Percentiles rank a stretch among this genome's conserved stretches.
Conservation (phyloP, 2,797 vertebrate genomes). For the Rhinoraja longicauda region DNA sequence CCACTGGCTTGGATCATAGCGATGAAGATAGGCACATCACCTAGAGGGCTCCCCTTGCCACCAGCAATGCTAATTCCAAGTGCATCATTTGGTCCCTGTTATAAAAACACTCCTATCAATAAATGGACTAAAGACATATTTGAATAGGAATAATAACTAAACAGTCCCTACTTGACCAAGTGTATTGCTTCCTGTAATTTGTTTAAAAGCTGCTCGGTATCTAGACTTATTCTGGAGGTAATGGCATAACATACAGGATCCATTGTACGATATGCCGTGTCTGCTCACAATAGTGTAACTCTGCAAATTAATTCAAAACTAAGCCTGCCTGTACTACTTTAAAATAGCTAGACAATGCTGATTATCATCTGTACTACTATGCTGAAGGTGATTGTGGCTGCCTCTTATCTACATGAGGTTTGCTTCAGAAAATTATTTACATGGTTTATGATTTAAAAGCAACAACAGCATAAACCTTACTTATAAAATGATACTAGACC, state of each 20-base stretch:
- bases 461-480: background rate
- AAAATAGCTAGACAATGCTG: background rate
- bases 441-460: background rate
- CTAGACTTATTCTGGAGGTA: background rate
- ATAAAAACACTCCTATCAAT: background rate
- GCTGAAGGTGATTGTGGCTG: background rate
- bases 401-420: background rate
- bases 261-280: background rate
- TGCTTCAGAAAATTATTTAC: background rate
- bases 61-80: slow-evolving; percentile 91
- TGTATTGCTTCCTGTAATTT: background rate
- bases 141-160: background rate
- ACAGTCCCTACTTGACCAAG: background rate
- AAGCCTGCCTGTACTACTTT: background rate
- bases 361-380: background rate
- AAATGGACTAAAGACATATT: background rate
- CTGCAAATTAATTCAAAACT: background rate
- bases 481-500: background rate
- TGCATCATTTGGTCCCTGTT: slow-evolving; percentile 74
- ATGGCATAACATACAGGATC: background rate
- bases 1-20: slow-evolving; percentile 95
- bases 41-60: slow-evolving; percentile 84
- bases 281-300: background rate
- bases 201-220: background rate
- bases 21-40: slow-evolving; percentile 87